Conservation (phyloP, 2,888 invertebrate species). For the Lomographa bimaculata region DNA sequence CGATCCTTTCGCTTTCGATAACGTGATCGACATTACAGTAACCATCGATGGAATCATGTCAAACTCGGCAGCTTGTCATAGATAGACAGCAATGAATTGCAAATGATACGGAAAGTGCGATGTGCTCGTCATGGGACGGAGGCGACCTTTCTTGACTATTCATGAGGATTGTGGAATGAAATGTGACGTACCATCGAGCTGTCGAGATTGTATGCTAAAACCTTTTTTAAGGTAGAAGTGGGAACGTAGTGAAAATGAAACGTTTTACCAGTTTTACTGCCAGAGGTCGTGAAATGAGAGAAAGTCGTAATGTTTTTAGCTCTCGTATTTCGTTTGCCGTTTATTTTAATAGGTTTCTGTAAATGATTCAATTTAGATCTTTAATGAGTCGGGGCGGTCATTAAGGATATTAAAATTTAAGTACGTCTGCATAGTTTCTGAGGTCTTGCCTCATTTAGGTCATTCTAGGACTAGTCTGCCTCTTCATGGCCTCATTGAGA, state of each 20-base stretch:
- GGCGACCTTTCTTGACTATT: conserved; percentile 43
- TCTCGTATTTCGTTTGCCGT: conserved; percentile 12
- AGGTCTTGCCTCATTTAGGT: no score
- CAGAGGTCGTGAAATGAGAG: conserved; percentile 19
- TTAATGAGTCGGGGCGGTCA: conserved; percentile 14
- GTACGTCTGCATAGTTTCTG: no score
- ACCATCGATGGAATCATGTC: conserved; percentile 25
- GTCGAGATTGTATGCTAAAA: conserved; percentile 27
- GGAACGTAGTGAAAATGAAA: conserved; percentile 24
- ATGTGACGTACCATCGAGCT: conserved; percentile 27
- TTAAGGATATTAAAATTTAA: conserved; percentile 12
- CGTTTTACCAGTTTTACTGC: conserved; percentile 23
- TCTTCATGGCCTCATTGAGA: no score
- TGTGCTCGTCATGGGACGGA: conserved; percentile 36
- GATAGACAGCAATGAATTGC: conserved; percentile 27
- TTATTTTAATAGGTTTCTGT: conserved; percentile 13
- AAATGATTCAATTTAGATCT: conserved; percentile 14
- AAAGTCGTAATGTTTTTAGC: conserved; percentile 19
- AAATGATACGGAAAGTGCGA: conserved; percentile 21
- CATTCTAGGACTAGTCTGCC: no score
- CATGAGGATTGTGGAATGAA: conserved; percentile 46
- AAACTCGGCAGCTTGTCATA: conserved; percentile 8
- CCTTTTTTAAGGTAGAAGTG: conserved; percentile 19
- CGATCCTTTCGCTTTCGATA: conserved; percentile 32
- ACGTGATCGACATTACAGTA: conserved; percentile 17